Conservation (phyloP, 2,113 vertebrate genomes). For the Triplophysa rosa region DNA sequence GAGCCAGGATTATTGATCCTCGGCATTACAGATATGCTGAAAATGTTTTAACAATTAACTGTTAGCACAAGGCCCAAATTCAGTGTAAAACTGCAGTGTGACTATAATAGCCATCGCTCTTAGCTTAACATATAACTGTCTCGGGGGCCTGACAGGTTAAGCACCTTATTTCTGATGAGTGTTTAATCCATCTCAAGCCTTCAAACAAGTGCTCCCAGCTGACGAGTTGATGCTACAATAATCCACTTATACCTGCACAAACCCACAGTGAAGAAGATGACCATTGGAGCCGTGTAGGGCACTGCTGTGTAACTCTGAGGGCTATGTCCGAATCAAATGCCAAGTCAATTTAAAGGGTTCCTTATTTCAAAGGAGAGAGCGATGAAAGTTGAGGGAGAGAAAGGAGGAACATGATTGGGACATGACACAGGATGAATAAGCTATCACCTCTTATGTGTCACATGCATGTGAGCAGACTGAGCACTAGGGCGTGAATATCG, state of each 20-base stretch:
- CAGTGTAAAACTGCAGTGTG: neutral
- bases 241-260: conserved; percentile 35
- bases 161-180: conserved; percentile 40
- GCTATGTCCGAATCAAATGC: neutral
- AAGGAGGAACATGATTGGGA: neutral
- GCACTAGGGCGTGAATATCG: conserved; percentile 1
- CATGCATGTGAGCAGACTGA: neutral
- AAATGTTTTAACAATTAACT: conserved; percentile 20
- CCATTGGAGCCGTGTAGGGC: neutral
- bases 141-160: conserved; percentile 37
- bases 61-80: neutral
- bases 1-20: too few species aligned
- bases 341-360: neutral
- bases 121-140: conserved; percentile 34
- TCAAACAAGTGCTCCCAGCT: conserved; percentile 42
- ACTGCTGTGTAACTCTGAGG: neutral
- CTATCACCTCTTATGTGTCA: neutral
- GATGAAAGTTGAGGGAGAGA: neutral
- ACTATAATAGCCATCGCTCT: neutral
- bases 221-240: conserved; percentile 19
- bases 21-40: neutral
- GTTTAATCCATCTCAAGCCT: conserved; percentile 44
- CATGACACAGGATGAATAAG: neutral
- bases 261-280: conserved; percentile 24
- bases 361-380: neutral